phyloP scores from a whole-genome alignment of 2,888 invertebrate genomes.

The Yponomeuta malinellus region DNA sequence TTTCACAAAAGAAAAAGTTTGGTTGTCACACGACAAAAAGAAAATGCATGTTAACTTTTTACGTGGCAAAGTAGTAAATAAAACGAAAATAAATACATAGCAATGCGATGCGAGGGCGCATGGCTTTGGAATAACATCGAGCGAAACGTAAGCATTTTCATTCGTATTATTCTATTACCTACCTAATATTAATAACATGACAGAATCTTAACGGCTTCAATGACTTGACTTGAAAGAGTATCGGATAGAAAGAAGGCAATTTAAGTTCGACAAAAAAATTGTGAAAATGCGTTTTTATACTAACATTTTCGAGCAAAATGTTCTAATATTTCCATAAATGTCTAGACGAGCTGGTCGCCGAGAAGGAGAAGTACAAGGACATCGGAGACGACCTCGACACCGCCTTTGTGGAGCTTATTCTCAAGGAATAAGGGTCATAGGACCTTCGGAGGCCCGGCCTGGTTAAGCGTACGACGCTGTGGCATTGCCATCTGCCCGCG shows the following conservation, averaged over 20 bases:
- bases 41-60: neutral
- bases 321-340: slow-evolving; percentile 22
- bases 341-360: slow-evolving; percentile 94
- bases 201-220: slow-evolving; percentile 23
- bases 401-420: slow-evolving; percentile 96
- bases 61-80: neutral
- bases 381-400: slow-evolving; percentile 99
- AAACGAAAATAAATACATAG: neutral
- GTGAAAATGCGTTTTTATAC: neutral
- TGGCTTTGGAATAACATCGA: slow-evolving; percentile 70
- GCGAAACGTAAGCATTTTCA: slow-evolving; percentile 55
- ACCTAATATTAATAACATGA: slow-evolving; percentile 28
- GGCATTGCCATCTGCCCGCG: slow-evolving; percentile 43
- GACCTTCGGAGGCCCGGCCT: slow-evolving; percentile 12
- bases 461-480: slow-evolving; percentile 19
- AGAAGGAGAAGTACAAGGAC: slow-evolving; percentile 99
- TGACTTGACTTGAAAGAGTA: slow-evolving; percentile 53
- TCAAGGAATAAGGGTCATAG: slow-evolving; percentile 75
- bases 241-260: slow-evolving; percentile 17
- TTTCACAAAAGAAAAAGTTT: neutral
- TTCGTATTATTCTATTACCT: slow-evolving; percentile 28
- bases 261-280: slow-evolving; percentile 4
- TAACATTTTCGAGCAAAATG: neutral
- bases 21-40: neutral
- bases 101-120: slow-evolving; percentile 40